phyloP scores from a whole-genome alignment of 2,113 vertebrate genomes.

The Terrapene triunguis region DNA sequence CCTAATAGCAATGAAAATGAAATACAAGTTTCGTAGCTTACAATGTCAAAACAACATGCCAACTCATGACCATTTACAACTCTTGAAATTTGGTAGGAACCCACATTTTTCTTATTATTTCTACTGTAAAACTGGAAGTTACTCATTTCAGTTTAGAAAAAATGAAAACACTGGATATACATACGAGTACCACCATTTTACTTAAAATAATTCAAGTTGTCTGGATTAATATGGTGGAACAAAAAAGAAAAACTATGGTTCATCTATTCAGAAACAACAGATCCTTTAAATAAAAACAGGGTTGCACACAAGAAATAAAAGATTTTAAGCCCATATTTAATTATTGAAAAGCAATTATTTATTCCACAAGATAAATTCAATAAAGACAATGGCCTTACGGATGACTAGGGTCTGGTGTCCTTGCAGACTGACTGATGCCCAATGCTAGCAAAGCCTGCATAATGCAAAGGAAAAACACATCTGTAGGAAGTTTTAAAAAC shows the following conservation, averaged over 20 bases:
- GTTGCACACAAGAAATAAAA: not conserved
- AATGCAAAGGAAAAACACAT: constrained; percentile 1
- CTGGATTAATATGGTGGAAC: not conserved
- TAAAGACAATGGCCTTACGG: constrained; percentile 86
- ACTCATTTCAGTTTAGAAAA: not conserved
- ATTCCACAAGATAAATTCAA: constrained; percentile 56
- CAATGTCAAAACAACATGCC: not conserved
- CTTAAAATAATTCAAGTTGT: not conserved
- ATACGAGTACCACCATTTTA: not conserved
- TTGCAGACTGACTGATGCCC: constrained; percentile 96
- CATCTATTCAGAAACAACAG: not conserved
- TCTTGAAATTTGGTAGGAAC: not conserved
- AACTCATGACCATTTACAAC: not conserved
- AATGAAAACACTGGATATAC: not conserved
- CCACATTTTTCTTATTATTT: not conserved
- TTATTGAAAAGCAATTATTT: constrained; percentile 52
- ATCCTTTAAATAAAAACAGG: not conserved
- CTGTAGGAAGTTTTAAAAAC: not conserved
- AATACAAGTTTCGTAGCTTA: not conserved
- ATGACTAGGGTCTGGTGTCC: constrained; percentile 92
- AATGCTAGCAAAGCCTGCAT: constrained; percentile 90
- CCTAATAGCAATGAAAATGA: not conserved
- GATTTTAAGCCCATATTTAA: not conserved
- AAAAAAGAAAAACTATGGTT: not conserved
- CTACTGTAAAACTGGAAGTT: not conserved